Percentiles rank a stretch among this genome's conserved stretches.
Evolutionary conservation across 2,888 invertebrate genomes (phyloP).

Genomic region (Ellobium chinense): DNA sequence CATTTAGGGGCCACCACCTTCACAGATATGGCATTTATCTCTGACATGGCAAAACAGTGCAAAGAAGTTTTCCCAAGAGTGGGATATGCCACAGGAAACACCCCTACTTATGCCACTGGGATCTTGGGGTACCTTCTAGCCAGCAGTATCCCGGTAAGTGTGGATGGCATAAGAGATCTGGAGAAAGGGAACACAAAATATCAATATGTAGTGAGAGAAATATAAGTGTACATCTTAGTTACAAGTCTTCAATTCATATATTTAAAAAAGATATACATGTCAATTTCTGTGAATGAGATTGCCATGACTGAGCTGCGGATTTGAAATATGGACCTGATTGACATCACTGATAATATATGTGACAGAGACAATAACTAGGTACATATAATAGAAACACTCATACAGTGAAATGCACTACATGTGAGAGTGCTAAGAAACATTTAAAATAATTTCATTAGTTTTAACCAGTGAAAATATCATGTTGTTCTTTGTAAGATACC

Average conservation of each 20-base stretch:
- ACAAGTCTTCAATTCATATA: neutral
- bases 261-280: no score
- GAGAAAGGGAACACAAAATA: neutral
- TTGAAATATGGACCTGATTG: no score
- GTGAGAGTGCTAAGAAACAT: no score
- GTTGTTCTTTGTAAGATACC: no score
- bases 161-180: neutral
- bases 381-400: no score
- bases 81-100: conserved; percentile 89
- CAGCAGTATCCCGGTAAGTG: conserved; percentile 84
- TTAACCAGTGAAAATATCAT: no score
- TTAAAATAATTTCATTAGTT: no score
- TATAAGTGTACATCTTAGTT: neutral
- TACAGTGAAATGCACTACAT: no score
- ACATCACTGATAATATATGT: no score
- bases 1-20: conserved; percentile 86
- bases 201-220: neutral
- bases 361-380: no score
- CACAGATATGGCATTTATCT: conserved; percentile 87
- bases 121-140: conserved; percentile 97
- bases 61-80: conserved; percentile 88
- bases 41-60: conserved; percentile 87
- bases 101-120: conserved; percentile 97
- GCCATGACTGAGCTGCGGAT: no score
- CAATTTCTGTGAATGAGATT: no score